Percentiles rank a stretch among this genome's conserved stretches.
Evolutionary conservation across 2,797 vertebrate genomes (phyloP).

Genomic region (Neosilurus hyrtlii): DNA sequence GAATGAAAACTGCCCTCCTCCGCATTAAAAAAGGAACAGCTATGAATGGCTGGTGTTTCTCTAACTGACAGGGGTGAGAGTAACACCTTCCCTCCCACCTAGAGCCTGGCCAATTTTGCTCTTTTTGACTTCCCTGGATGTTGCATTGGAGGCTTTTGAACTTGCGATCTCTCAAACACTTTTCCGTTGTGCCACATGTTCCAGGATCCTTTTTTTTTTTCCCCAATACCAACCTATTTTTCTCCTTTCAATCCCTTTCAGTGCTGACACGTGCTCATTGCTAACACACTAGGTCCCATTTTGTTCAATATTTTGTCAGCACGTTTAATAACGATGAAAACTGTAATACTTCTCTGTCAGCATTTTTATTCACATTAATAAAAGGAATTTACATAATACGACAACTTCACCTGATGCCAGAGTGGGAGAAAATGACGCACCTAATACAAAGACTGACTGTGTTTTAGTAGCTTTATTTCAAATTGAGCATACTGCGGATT

Average conservation of each 20-base stretch:
- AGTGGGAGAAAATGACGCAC: neutral
- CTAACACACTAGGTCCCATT: neutral
- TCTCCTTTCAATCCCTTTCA: neutral
- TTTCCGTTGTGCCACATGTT: neutral
- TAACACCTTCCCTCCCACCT: neutral
- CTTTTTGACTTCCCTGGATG: neutral
- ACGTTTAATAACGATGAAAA: neutral
- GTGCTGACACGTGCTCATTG: neutral
- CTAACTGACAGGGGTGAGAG: neutral
- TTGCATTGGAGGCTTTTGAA: neutral
- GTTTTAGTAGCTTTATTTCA: neutral
- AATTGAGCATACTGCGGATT: neutral
- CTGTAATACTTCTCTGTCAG: neutral
- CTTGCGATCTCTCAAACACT: neutral
- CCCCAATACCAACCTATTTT: conserved; percentile 11
- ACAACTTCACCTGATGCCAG: neutral
- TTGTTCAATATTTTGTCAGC: neutral
- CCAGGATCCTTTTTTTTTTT: neutral
- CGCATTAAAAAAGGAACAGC: neutral
- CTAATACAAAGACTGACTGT: neutral
- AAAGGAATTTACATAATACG: neutral
- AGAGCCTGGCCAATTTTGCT: neutral
- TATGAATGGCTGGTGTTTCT: neutral
- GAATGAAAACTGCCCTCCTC: neutral
- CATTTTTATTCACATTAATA: neutral